phyloP scores from a whole-genome alignment of 92 coral and sea anemone species.

The Porites lobata region DNA sequence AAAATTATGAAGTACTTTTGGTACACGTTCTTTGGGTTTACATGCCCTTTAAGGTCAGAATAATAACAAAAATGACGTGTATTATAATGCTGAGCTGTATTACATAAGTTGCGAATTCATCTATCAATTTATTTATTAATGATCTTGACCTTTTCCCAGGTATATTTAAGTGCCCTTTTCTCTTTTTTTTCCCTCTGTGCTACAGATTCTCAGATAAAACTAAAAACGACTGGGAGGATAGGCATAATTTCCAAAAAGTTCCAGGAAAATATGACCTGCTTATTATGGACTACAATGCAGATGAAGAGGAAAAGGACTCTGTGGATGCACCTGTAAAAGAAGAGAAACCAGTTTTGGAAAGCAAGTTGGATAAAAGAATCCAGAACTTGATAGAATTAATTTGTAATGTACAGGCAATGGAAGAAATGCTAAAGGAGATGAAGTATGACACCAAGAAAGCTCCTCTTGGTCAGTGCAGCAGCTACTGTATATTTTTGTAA shows the following conservation, averaged over 20 bases:
- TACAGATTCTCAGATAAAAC: constrained; percentile 92
- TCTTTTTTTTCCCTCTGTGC: background rate
- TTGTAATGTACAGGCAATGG: constrained; percentile 96
- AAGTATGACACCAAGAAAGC: constrained; percentile 96
- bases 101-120: no score
- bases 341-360: constrained; percentile 75
- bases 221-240: constrained; percentile 89
- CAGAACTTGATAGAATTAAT: constrained; percentile 89
- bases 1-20: no score
- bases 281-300: constrained; percentile 95
- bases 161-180: no score
- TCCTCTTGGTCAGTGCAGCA: constrained; percentile 81
- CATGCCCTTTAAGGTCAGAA: no score
- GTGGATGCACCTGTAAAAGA: constrained; percentile 89
- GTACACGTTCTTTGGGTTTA: no score
- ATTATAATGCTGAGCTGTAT: no score
- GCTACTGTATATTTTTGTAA: background rate
- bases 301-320: constrained; percentile 77
- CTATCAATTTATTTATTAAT: no score
- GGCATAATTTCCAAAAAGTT: constrained; percentile 81
- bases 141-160: no score
- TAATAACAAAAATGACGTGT: no score
- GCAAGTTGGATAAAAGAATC: constrained; percentile 85
- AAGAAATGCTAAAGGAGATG: constrained; percentile 96
- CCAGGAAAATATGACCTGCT: constrained; percentile 93